These are phyloP conservation scores for Stegostoma tigrinum DNA, from an alignment of 2,113 vertebrate genomes.

Conservation along the genomic window DNA sequence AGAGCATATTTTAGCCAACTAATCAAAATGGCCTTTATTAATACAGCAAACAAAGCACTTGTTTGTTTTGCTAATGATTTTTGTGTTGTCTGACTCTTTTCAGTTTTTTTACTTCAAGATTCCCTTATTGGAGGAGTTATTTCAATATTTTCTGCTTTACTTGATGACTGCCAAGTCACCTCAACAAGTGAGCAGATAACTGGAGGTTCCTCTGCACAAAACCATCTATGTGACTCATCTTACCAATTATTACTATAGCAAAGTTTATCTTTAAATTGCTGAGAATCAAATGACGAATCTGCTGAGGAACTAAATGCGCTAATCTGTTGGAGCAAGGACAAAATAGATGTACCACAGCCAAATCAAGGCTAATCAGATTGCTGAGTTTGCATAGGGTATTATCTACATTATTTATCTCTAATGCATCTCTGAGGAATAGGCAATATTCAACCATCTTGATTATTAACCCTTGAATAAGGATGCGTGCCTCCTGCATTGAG, in stretches of 20 bases:
- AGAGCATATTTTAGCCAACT: neutral
- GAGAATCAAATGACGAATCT: neutral
- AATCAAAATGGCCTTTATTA: neutral
- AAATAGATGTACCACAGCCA: neutral
- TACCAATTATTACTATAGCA: neutral
- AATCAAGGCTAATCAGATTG: neutral
- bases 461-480: constrained; percentile 85
- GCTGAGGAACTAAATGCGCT: neutral
- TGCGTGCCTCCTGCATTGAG: constrained; percentile 89
- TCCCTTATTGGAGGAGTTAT: neutral
- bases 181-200: neutral
- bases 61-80: neutral
- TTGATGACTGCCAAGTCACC: neutral
- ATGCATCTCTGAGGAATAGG: neutral
- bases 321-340: neutral
- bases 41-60: neutral
- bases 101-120: neutral
- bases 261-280: neutral
- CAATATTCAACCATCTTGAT: neutral
- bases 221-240: neutral
- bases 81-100: neutral
- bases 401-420: neutral
- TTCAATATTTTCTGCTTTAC: neutral
- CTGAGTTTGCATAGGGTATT: neutral
- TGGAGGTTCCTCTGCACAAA: neutral